Evolutionary conservation across 2,888 invertebrate genomes (phyloP), one percentile per base, ranked within the genome.

Genomic region (Trichogramma evanescens): DNA sequence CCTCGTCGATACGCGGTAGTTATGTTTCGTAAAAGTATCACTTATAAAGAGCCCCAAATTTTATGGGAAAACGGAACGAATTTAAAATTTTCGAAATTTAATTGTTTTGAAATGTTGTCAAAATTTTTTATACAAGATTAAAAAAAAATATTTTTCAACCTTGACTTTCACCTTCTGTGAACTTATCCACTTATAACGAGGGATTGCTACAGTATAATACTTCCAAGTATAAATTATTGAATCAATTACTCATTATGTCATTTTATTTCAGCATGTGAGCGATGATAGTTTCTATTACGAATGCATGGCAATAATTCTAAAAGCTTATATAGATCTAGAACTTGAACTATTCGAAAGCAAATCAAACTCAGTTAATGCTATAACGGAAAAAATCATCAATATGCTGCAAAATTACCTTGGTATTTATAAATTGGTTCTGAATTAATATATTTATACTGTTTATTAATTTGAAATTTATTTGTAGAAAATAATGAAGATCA

Each of bases 301-400:
- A 63, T 72, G 73, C 66, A 79, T 80, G 75, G 72, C 78, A 44
- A 71, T 74, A 56, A 70, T 80, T 41, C 68, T 80, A 59, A 71
- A 71, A 44, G 70, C 78, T 65, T 79, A 78, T 64, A 66, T 79
- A 55, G 75, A 80, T 58, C 69, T 79, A 68, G 77, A 78, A 64
- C 68, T 80, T 3, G 73, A 72, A 66, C 72, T 73, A 55, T 71
- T 70, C 44, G 68, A 69, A 66, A 65, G 51, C 50, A 62, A 65
- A 5, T 43, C 61, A 50, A 68, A 65, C 49, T 61, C 70, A 48
- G 54, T 63, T 52, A 58, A 61, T 52, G 65, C 73, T 57, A 57
- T 71, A 50, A 66, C 71, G 55, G 67, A 68, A 46, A 71, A 70
- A 58, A 59, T 76, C 10, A 62, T 73, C 26, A 71, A 71, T 57